A percentile compares a stretch with the other conserved stretches of the same genome.
These are phyloP conservation scores for Apus apus DNA, from an alignment of 2,113 vertebrate genomes.

Conservation along the genomic window DNA sequence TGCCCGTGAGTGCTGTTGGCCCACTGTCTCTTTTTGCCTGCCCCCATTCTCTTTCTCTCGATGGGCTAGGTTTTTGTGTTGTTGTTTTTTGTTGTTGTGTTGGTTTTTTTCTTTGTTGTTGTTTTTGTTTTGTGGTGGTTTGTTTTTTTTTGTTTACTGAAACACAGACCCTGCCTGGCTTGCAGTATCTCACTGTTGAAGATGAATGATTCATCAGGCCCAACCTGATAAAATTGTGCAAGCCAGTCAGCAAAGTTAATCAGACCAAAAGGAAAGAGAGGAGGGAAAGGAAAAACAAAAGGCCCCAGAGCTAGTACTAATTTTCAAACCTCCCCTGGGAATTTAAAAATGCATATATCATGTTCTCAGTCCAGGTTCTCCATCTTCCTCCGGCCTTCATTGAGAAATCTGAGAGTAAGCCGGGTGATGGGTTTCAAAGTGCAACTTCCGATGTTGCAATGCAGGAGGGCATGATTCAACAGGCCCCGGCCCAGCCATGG, in stretches of 20 bases:
- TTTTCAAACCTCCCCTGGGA: background rate
- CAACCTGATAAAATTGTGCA: conserved; percentile 58
- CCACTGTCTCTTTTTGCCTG: background rate
- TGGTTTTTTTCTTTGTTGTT: background rate
- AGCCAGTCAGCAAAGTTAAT: conserved; percentile 28
- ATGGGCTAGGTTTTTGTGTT: background rate
- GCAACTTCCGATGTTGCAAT: conserved; percentile 56
- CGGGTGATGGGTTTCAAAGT: background rate
- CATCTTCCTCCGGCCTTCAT: background rate
- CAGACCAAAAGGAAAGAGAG: conserved; percentile 5
- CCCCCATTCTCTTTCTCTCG: background rate
- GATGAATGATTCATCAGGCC: conserved; percentile 46
- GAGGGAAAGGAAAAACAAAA: conserved; percentile 29
- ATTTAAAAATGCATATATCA: background rate
- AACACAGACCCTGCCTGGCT: background rate
- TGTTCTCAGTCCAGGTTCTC: background rate
- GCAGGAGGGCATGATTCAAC: conserved; percentile 20
- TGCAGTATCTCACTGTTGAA: conserved; percentile 11
- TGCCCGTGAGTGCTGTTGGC: conserved; percentile 28
- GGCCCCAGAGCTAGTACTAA: background rate
- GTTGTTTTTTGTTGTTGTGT: background rate
- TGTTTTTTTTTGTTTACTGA: background rate
- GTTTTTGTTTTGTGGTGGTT: background rate
- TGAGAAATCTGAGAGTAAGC: background rate
- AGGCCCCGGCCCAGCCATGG: background rate